phyloP scores from a whole-genome alignment of 2,797 vertebrate genomes.

The Enteromius argenteus region DNA sequence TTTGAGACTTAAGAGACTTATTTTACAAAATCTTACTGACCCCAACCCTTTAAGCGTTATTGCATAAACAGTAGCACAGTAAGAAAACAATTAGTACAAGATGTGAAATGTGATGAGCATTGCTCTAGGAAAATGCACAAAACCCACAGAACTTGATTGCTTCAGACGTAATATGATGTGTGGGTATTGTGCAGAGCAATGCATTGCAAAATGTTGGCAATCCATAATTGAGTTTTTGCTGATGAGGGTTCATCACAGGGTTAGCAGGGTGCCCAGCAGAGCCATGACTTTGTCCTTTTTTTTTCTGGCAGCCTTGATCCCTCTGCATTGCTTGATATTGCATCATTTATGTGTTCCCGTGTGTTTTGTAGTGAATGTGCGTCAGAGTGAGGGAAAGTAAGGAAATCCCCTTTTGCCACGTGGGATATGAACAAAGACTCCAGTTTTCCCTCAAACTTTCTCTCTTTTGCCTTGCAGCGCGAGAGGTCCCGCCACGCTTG shows the following conservation, averaged over 20 bases:
- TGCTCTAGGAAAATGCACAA: neutral
- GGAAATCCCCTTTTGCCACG: slow-evolving; percentile 61
- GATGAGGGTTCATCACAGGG: slow-evolving; percentile 41
- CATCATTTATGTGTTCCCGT: slow-evolving; percentile 60
- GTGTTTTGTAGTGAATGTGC: slow-evolving; percentile 31
- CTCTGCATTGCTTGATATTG: slow-evolving; percentile 61
- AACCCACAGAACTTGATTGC: neutral
- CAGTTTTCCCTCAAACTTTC: slow-evolving; percentile 30
- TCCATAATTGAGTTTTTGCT: slow-evolving; percentile 31
- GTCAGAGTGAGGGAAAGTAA: slow-evolving; percentile 44
- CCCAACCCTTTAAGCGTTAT: neutral
- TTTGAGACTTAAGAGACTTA: neutral
- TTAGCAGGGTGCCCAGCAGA: slow-evolving; percentile 38
- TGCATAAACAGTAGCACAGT: no score
- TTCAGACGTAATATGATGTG: no score
- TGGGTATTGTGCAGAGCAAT: no score
- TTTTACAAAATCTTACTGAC: neutral
- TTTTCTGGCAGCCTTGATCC: slow-evolving; percentile 55
- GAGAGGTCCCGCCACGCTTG: neutral
- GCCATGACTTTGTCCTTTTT: slow-evolving; percentile 54
- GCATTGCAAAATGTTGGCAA: slow-evolving; percentile 5
- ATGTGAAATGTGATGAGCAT: neutral
- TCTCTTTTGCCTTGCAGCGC: slow-evolving; percentile 11
- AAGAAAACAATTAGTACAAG: neutral
- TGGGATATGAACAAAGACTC: slow-evolving; percentile 51